Evolutionary conservation across 1,140 invertebrate species (phyloP).

Genomic region (Zophobas atratus): DNA sequence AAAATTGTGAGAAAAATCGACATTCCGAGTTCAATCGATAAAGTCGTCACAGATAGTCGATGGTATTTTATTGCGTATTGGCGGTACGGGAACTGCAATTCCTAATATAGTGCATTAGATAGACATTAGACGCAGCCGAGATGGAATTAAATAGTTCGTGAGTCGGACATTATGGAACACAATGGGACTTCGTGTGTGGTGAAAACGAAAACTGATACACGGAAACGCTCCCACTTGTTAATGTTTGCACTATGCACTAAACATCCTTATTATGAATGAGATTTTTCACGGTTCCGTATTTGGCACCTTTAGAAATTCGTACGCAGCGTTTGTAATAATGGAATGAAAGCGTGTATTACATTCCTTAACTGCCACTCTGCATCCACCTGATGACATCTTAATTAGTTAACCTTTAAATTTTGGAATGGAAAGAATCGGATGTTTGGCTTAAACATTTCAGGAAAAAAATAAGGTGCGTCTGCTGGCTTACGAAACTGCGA

Average conservation of each 20-base stretch:
- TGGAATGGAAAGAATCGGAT: background rate
- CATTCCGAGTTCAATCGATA: conserved; percentile 7
- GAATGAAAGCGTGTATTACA: conserved; percentile 2
- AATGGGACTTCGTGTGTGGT: conserved; percentile 55
- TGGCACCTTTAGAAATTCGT: background rate
- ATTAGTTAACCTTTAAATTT: conserved; percentile 7
- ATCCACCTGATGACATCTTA: background rate
- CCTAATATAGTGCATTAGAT: conserved; percentile 49
- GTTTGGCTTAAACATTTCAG: background rate
- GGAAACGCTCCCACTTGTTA: conserved; percentile 48
- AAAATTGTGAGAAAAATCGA: conserved; percentile 36
- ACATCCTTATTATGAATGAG: conserved; percentile 33
- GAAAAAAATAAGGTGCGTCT: conserved; percentile 9
- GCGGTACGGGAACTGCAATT: conserved; percentile 25
- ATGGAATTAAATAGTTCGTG: conserved; percentile 53
- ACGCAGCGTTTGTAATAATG: too few species aligned
- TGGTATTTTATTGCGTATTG: conserved; percentile 32
- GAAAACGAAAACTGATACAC: conserved; percentile 50
- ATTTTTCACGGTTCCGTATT: conserved; percentile 17
- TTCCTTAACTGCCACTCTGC: too few species aligned
- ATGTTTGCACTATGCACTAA: conserved; percentile 34
- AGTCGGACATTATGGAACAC: conserved; percentile 52
- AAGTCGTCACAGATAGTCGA: conserved; percentile 28
- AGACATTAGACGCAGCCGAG: conserved; percentile 51
- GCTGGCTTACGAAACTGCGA: background rate